phyloP scores from a whole-genome alignment of 1,140 invertebrate species.

The Drosophila subobscura region DNA sequence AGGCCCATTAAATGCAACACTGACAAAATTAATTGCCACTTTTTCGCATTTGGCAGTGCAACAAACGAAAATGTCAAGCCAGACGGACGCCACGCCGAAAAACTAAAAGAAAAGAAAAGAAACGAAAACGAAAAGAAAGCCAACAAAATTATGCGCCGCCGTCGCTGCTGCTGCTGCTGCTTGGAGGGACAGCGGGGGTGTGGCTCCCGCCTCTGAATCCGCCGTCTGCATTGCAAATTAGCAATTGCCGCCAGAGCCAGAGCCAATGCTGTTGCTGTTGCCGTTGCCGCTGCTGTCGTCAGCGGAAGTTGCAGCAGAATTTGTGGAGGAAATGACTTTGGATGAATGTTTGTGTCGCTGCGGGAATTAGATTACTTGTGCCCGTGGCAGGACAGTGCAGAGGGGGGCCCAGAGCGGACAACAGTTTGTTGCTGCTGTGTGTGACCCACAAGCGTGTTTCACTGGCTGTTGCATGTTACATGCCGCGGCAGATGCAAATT shows the following conservation, averaged over 20 bases:
- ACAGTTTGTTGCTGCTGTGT: conserved; percentile 11
- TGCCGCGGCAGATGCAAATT: no score
- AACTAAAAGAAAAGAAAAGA: conserved; percentile 36
- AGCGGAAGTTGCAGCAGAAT: conserved; percentile 72
- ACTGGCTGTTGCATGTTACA: neutral
- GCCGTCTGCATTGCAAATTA: conserved; percentile 73
- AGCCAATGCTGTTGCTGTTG: conserved; percentile 3
- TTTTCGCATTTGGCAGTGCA: conserved; percentile 79
- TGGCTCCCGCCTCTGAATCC: conserved; percentile 4
- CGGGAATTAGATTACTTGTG: conserved; percentile 28
- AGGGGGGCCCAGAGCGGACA: neutral
- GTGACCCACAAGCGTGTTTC: conserved; percentile 30
- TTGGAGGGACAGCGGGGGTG: neutral
- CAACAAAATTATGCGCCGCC: conserved; percentile 40
- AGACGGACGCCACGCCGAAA: conserved; percentile 21
- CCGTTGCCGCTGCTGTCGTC: conserved; percentile 35
- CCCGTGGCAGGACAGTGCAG: neutral
- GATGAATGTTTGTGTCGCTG: conserved; percentile 27
- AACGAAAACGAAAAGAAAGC: conserved; percentile 20
- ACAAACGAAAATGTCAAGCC: conserved; percentile 78
- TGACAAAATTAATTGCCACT: conserved; percentile 80
- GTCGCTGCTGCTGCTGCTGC: neutral
- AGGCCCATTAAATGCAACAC: conserved; percentile 78
- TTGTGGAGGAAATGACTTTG: conserved; percentile 77
- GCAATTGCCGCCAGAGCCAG: conserved; percentile 55